These are phyloP conservation scores for Rotaria magnacalcarata DNA, from an alignment of 2,888 invertebrate species.

Conservation along the genomic window DNA sequence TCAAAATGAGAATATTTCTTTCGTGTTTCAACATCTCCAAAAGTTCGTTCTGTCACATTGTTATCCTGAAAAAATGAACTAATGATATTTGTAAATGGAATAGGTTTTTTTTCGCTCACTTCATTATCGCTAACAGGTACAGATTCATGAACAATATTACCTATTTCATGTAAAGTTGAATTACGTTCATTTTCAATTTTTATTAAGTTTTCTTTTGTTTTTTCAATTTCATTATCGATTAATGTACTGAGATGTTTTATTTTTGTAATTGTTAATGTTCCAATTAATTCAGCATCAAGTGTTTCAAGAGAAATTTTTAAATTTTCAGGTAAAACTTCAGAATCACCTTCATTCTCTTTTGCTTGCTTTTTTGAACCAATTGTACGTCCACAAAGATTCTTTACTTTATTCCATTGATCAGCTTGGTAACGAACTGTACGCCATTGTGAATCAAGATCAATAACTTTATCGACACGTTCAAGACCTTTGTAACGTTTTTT, in stretches of 20 bases:
- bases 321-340: slow-evolving; percentile 60
- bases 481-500: slow-evolving; percentile 86
- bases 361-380: slow-evolving; percentile 94
- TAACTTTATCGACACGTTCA: slow-evolving; percentile 80
- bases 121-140: slow-evolving; percentile 92
- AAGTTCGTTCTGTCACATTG: slow-evolving; percentile 62
- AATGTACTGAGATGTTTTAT: slow-evolving; percentile 79
- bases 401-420: slow-evolving; percentile 87
- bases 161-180: slow-evolving; percentile 78
- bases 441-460: slow-evolving; percentile 83
- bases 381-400: slow-evolving; percentile 90
- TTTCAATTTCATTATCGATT: slow-evolving; percentile 76
- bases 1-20: slow-evolving; percentile 97
- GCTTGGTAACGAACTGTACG: slow-evolving; percentile 78
- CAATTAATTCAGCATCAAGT: slow-evolving; percentile 67
- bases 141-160: slow-evolving; percentile 85
- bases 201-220: slow-evolving; percentile 69
- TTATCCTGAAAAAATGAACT: not conserved
- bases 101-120: slow-evolving; percentile 51
- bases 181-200: slow-evolving; percentile 74
- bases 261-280: slow-evolving; percentile 75
- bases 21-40: slow-evolving; percentile 74
- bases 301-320: slow-evolving; percentile 60
- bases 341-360: slow-evolving; percentile 62
- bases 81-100: not conserved